Evolutionary conservation across 2,888 invertebrate genomes (phyloP).

Genomic region (Diploptera punctata): DNA sequence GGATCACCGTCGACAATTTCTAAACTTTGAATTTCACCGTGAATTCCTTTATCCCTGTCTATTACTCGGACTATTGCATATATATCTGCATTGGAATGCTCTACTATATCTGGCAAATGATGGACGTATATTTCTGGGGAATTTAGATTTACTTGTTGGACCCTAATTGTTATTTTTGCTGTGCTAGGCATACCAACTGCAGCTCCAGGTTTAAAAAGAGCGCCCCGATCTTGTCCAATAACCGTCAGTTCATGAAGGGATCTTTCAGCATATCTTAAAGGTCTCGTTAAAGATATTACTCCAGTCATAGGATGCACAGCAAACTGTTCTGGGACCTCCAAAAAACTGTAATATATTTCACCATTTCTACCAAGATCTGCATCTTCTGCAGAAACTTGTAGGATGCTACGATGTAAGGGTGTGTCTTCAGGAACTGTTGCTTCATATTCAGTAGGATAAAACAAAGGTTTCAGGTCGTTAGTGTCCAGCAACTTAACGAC

Average conservation of each 20-base stretch:
- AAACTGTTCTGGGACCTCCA: constrained; percentile 80
- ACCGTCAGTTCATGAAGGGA: constrained; percentile 78
- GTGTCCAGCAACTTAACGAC: constrained; percentile 79
- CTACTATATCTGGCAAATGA: constrained; percentile 79
- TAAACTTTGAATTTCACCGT: constrained; percentile 81
- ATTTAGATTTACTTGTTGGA: constrained; percentile 84
- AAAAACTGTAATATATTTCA: constrained; percentile 95
- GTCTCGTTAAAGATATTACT: constrained; percentile 81
- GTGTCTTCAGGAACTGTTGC: constrained; percentile 88
- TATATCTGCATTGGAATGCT: constrained; percentile 81
- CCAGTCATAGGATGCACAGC: constrained; percentile 94
- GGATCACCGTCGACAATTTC: constrained; percentile 91
- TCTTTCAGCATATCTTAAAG: constrained; percentile 73
- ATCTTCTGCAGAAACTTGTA: constrained; percentile 87
- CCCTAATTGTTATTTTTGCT: constrained; percentile 77
- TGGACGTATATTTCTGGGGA: constrained; percentile 84
- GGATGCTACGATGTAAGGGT: constrained; percentile 80
- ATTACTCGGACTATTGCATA: constrained; percentile 88
- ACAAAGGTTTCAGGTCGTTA: constrained; percentile 93
- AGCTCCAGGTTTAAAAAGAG: constrained; percentile 58
- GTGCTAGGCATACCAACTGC: constrained; percentile 69
- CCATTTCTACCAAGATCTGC: constrained; percentile 96
- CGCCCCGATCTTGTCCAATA: constrained; percentile 86
- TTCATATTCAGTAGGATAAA: constrained; percentile 88
- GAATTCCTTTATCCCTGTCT: constrained; percentile 83